Percentiles rank a stretch among this genome's conserved stretches.
Evolutionary conservation across 2,888 invertebrate species (phyloP).

Genomic region (Thymelicus lineola): DNA sequence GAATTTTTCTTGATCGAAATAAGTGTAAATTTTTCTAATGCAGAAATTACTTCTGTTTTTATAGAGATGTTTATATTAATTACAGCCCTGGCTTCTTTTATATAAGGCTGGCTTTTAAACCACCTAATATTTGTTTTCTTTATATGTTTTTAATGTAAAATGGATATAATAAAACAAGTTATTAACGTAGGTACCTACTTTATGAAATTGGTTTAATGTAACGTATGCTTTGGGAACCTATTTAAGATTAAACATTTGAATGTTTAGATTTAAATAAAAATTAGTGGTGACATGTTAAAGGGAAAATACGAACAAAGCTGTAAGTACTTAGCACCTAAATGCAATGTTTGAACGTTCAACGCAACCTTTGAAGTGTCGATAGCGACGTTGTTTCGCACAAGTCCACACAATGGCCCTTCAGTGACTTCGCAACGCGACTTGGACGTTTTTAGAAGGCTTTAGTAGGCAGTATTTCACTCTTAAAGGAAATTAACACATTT

Average conservation of each 20-base stretch:
- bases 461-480: constrained; percentile 58
- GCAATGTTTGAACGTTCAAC: constrained; percentile 31
- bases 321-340: constrained; percentile 30
- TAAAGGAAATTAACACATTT: constrained; percentile 62
- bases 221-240: background rate
- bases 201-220: no score
- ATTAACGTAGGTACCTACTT: no score
- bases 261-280: constrained; percentile 7
- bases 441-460: constrained; percentile 67
- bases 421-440: constrained; percentile 66
- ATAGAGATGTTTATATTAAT: no score
- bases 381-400: constrained; percentile 67
- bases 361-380: constrained; percentile 69
- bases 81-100: no score
- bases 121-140: no score
- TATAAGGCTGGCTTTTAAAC: no score
- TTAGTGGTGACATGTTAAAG: constrained; percentile 4
- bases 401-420: constrained; percentile 72
- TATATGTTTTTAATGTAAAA: no score
- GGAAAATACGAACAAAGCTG: constrained; percentile 14
- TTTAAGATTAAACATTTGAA: constrained; percentile 2
- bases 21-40: no score
- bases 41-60: no score
- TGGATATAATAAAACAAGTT: no score
- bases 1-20: no score